These are phyloP conservation scores for Danionella dracula DNA, from an alignment of 2,797 vertebrate species.

Conservation along the genomic window DNA sequence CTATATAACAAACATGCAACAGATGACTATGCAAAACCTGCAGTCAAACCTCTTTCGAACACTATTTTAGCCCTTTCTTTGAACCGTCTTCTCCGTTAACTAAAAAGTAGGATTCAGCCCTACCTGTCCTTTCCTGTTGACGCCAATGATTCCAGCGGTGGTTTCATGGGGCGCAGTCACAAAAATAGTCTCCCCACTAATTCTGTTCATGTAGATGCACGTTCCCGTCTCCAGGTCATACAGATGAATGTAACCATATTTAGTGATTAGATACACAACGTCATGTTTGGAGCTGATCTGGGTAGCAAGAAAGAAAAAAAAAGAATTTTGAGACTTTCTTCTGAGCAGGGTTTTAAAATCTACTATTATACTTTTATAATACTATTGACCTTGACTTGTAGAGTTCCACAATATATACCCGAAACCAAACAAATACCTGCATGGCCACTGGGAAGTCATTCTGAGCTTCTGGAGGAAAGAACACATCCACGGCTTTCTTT, in stretches of 20 bases:
- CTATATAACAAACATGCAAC: too few relatives aligned
- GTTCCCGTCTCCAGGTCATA: slow-evolving; percentile 97
- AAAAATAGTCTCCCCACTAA: slow-evolving; percentile 97
- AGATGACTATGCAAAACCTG: too few relatives aligned
- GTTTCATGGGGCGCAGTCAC: slow-evolving; percentile 96
- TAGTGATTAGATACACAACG: slow-evolving; percentile 96
- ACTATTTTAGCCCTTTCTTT: too few relatives aligned
- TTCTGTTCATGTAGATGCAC: slow-evolving; percentile 99
- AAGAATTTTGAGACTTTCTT: too few relatives aligned
- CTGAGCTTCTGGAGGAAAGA: slow-evolving; percentile 97
- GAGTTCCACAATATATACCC: too few relatives aligned
- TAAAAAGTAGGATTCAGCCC: not conserved
- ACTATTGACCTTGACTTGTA: too few relatives aligned
- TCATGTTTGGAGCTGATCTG: slow-evolving; percentile 96
- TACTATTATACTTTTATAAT: too few relatives aligned
- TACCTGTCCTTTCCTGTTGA: slow-evolving; percentile 98
- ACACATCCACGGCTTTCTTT: slow-evolving; percentile 98
- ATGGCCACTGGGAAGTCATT: slow-evolving; percentile 98
- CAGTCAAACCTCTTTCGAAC: too few relatives aligned
- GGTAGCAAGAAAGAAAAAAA: not conserved
- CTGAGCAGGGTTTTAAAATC: too few relatives aligned
- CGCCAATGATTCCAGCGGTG: slow-evolving; percentile 95
- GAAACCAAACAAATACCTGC: slow-evolving; percentile 77
- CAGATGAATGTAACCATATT: slow-evolving; percentile 96
- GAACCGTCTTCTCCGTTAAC: not conserved